These are phyloP conservation scores for Lapara coniferarum DNA, from an alignment of 2,888 invertebrate species.

Conservation along the genomic window DNA sequence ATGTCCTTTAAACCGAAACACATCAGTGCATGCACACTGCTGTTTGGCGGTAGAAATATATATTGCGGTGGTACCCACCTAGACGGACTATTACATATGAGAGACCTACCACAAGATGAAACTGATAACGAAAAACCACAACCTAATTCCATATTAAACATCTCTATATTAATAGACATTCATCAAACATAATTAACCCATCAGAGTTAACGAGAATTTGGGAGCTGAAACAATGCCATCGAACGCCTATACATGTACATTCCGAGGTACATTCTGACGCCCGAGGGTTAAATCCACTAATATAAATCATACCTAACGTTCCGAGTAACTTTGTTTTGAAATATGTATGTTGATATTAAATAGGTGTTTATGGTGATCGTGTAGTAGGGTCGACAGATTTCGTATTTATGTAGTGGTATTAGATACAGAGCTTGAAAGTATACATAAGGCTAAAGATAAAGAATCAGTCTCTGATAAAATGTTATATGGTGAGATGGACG, in stretches of 20 bases:
- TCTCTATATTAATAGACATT: background rate
- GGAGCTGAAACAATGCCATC: background rate
- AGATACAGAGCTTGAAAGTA: background rate
- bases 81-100: too few species aligned
- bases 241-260: background rate
- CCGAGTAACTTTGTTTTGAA: constrained; percentile 67
- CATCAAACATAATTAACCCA: constrained; percentile 6
- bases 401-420: background rate
- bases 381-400: background rate
- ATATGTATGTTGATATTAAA: constrained; percentile 52
- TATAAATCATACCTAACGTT: constrained; percentile 68
- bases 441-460: too few species aligned
- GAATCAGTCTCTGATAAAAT: too few species aligned
- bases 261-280: constrained; percentile 40
- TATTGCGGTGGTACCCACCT: too few species aligned
- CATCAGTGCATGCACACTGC: too few species aligned
- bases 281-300: constrained; percentile 60
- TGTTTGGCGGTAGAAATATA: too few species aligned
- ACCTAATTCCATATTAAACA: constrained; percentile 32
- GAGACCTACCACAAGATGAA: too few species aligned
- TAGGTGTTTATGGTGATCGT: constrained; percentile 5
- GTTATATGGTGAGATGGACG: too few species aligned
- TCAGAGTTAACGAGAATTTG: constrained; percentile 9
- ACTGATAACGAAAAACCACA: too few species aligned
- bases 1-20: too few species aligned